Base-by-base conservation (phyloP, 2,888 invertebrate species). In the Watsonalla binaria region DNA sequence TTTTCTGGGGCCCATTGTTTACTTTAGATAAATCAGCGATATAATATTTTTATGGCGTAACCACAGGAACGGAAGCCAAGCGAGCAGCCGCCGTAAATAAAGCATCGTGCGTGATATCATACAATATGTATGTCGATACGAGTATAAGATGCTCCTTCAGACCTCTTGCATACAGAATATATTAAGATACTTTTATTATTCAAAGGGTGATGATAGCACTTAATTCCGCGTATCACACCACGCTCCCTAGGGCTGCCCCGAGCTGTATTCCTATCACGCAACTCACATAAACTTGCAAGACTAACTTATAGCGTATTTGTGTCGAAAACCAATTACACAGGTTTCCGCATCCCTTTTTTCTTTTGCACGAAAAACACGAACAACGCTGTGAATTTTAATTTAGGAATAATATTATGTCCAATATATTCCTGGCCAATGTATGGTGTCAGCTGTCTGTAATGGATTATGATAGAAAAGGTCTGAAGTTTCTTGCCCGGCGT, bases 301-400 rank as follows among this genome's bases (percentile, higher is more conserved):
- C 72, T 78, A 80, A 80, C 75, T 80, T 82, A 82, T 79, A 75
- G 76, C 77, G 76, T 80, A 81, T 82, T 80, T 82, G 81, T 82
- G 78, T 80, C 75, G 80, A 79, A 78, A 82, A 80, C 77, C 82
- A 82, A 82, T 82, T 82, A 82, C 74, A 68, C 62, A 61, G 69
- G 70, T 74, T 72, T 76, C 68, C 63, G 69, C 62, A 68, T 72
- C 70, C 71, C 65, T 76, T 65, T 63, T 58, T 66, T 66, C 69
- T 62, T 59, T 57, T 59, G 58, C 48, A 45, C 54, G 56, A 63
- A 69, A 70, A 68, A 71, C 68, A 63, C 65, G 60, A 65, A 65
- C 60, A 61, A 62, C 63, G 65, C 61, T 14, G 56, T 58, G 62
- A 64, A 68, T 74, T 70, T 73, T 75, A 74, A 73, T 66, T 69